A percentile compares a stretch with the other conserved stretches of the same genome.
These are phyloP conservation scores for Lophotriccus pileatus DNA, from an alignment of 2,797 vertebrate genomes.

Conservation along the genomic window DNA sequence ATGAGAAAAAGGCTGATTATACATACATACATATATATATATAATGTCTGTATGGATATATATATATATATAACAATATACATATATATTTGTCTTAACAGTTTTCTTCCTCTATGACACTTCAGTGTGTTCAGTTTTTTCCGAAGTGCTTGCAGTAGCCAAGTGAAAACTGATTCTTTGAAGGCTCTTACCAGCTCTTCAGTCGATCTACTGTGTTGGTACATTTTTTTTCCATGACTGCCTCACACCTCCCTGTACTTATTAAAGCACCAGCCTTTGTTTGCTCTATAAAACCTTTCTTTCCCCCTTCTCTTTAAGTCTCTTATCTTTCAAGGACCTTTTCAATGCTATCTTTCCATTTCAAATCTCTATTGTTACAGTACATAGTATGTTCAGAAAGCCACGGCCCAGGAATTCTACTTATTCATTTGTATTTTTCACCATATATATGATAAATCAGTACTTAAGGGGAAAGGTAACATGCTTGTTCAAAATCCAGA, in stretches of 20 bases:
- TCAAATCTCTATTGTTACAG: background rate
- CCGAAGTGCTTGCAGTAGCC: background rate
- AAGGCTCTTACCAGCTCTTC: background rate
- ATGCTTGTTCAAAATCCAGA: background rate
- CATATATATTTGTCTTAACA: background rate
- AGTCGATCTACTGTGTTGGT: background rate
- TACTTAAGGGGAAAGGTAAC: background rate
- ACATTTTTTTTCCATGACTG: background rate
- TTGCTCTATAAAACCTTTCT: background rate
- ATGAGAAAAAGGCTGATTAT: background rate
- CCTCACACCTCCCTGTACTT: background rate
- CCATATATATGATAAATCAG: background rate
- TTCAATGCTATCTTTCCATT: background rate
- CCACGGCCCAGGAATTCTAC: background rate
- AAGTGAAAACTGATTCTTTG: background rate
- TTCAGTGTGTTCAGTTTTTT: background rate
- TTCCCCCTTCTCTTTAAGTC: background rate
- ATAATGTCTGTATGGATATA: too few relatives aligned
- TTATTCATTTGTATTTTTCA: background rate
- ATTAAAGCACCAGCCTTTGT: background rate
- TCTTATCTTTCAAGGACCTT: conserved; percentile 1
- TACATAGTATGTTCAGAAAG: background rate
- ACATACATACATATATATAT: rapidly evolving
- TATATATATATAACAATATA: background rate
- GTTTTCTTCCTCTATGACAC: background rate